Base-by-base conservation (phyloP, 2,888 invertebrate species). In the Exephanes ischioxanthus region DNA sequence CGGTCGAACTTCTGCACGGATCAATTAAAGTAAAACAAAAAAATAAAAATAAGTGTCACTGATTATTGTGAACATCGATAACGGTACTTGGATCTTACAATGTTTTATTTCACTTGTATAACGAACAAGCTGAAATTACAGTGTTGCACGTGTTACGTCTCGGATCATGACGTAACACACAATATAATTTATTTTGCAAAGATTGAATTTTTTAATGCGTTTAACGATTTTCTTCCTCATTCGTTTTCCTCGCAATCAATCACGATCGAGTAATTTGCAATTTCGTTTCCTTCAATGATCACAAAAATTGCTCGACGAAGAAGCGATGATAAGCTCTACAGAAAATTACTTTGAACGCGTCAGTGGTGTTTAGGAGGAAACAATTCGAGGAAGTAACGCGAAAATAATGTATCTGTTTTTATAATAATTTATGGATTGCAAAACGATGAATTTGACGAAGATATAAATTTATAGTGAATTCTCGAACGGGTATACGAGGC, bases 191-290 rank as follows among this genome's bases (percentile, higher is more conserved):
- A 4, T 58, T 58, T 53, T n/a, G 19, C 58, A 58, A 19, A 19
- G 19, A 22, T 26, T 58, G 22, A 11, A 9, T 22, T 14, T 58
- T 26, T 58, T 26, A 6, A 63, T 33, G 16, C 26, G 5, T 16
- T 63, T 30, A 16, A 33, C 30, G 33, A 63, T 72, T 33, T 72
- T 19, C 33, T 58, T 55, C 55, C 58, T 68, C 14, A 1, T 33
- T 63, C 63, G 33, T 33, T 63, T 33, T 63, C 33, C 63, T 63
- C 33, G n/a, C 63, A 63, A 33, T 30, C 16, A 16, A 63, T 63
- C 63, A 6, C 26, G 26, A 16, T 63, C 33, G 16, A 16, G 14
- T 16, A 63, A 30, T 33, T 63, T 63, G 63, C 63, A 63, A 33
- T 63, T 63, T 63, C 16, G 16, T 33, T 63, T 63, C 16, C 33